Evolutionary conservation across 2,888 invertebrate species (phyloP).

Genomic region (Troglohyphantes excavatus): DNA sequence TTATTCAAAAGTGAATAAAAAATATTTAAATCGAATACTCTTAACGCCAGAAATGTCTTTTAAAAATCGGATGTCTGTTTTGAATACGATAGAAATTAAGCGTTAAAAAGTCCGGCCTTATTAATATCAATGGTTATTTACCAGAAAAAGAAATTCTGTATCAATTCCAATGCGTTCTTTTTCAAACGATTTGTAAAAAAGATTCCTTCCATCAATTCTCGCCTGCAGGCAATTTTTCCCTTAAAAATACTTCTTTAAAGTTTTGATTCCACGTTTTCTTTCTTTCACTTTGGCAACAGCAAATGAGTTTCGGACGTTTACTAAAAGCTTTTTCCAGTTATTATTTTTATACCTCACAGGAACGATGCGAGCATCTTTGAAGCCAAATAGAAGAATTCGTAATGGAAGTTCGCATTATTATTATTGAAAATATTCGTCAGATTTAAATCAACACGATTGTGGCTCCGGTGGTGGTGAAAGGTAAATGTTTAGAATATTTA

Average conservation of each 20-base stretch:
- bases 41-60: neutral
- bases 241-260: neutral
- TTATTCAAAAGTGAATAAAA: neutral
- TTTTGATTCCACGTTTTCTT: constrained; percentile 14
- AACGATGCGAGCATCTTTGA: constrained; percentile 10
- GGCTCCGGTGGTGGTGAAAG: constrained; percentile 20
- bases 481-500: constrained; percentile 60
- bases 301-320: constrained; percentile 59
- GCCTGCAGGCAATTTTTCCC: constrained; percentile 1
- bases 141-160: constrained; percentile 26
- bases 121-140: neutral
- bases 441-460: constrained; percentile 34
- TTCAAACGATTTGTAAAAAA: constrained; percentile 42
- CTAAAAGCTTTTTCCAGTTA: constrained; percentile 56
- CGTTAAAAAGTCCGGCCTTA: neutral
- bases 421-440: constrained; percentile 20
- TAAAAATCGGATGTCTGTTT: neutral
- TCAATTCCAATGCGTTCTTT: constrained; percentile 33
- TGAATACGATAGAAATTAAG: neutral
- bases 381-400: constrained; percentile 1
- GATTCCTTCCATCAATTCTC: neutral
- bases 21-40: neutral
- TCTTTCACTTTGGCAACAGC: constrained; percentile 7
- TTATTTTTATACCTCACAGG: constrained; percentile 29
- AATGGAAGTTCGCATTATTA: constrained; percentile 47